Base-by-base conservation (phyloP, 2,113 vertebrate genomes). In the Podarcis raffonei region DNA sequence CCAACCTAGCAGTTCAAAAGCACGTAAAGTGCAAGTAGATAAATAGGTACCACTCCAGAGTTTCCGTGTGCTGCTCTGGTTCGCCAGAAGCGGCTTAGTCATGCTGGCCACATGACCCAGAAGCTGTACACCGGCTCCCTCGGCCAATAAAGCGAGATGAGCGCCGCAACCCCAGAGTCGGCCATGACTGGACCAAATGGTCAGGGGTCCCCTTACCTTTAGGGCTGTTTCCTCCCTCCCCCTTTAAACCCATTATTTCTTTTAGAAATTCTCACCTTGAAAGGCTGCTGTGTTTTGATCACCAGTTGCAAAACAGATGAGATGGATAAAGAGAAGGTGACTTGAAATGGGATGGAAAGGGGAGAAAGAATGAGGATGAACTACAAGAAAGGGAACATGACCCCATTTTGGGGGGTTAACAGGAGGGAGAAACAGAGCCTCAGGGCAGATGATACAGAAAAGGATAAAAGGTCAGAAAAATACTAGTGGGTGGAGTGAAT, bases 381-480 rank as follows among this genome's bases (percentile, higher is more conserved):
- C 84, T 3, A 9, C 68, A 0, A 6, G 39, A 20, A 12, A 69
- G 74, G 65, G 0, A 0, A 62, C 18, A 25, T 20, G 11, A 76
- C 32, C 57, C 0, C 0, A 6, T n/a, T 1, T 79, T 0, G 0
- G 30, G 77, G 89, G 87, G 62, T 79, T 81, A 89, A 42, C 0
- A 4, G 32, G 2, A 1, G 78, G 80, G 65, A 0, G n/a, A 42
- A 81, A 75, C 13, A 13, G 5, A 89, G 39, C 0, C 12, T 11
- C 0, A 6, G 82, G 35, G 2, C 78, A 83, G 85, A 89, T 86
- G 85, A 57, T 30, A 76, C 85, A 42, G 15, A 6, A 91, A 88
- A 84, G 89, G 81, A 89, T 85, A 94, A 91, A 91, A 93, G 85
- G 91, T 94, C 91, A 94, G 90, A 84, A 94, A 95, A 90, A 88